These are phyloP conservation scores for Hippopotamyrus pictus DNA, from an alignment of 2,797 vertebrate species.

Conservation along the genomic window DNA sequence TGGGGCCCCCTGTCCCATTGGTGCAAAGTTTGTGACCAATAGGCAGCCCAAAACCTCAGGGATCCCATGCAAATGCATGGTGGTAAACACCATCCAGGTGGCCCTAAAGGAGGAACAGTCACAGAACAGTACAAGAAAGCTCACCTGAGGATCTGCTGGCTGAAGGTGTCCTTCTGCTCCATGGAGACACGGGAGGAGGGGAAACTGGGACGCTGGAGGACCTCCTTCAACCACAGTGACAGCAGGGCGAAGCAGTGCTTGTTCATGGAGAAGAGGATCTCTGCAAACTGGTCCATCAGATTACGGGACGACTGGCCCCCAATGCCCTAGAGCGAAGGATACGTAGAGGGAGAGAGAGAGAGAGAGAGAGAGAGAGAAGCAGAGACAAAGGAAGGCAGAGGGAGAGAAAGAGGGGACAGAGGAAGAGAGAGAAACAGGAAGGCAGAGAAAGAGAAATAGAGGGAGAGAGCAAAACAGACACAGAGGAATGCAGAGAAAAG, in stretches of 20 bases:
- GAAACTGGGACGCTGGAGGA: slow-evolving; percentile 83
- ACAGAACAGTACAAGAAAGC: not conserved
- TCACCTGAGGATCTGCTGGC: slow-evolving; percentile 93
- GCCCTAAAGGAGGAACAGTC: not conserved
- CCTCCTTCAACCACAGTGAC: slow-evolving; percentile 89
- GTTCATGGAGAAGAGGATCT: slow-evolving; percentile 90
- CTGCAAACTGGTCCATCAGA: slow-evolving; percentile 95
- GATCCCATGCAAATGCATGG: not conserved
- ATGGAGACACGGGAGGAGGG: slow-evolving; percentile 81
- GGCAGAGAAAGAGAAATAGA: not conserved
- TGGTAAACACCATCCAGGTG: not conserved
- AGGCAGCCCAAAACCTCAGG: not conserved
- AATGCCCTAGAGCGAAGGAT: slow-evolving; percentile 65
- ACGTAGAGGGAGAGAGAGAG: not conserved
- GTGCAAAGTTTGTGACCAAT: not conserved
- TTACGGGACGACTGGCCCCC: slow-evolving; percentile 90
- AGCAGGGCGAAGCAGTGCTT: slow-evolving; percentile 93
- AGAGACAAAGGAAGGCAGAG: not conserved
- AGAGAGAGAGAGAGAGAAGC: slow-evolving; percentile 9
- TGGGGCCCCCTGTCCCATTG: not conserved
- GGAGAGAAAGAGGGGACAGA: slow-evolving; percentile 11
- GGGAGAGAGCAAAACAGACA: not conserved
- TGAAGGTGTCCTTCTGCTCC: slow-evolving; percentile 90
- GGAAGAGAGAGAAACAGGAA: not conserved
- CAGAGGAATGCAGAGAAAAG: not conserved